Evolutionary conservation across 1,140 invertebrate genomes (phyloP).

Genomic region (Popillia japonica): DNA sequence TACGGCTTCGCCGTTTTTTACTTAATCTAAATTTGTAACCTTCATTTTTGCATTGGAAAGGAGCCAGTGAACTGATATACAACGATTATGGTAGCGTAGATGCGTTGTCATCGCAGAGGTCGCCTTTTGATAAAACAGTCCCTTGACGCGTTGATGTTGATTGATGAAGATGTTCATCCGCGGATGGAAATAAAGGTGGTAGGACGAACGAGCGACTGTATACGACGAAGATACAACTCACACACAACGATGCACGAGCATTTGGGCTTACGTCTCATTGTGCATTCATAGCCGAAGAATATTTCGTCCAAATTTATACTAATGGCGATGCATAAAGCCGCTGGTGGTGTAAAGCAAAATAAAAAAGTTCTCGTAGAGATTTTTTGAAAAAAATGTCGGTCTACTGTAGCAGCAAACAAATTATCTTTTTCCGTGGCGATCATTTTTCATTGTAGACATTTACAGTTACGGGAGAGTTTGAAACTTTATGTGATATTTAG

Average conservation of each 20-base stretch:
- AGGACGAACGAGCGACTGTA: neutral
- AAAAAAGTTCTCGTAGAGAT: neutral
- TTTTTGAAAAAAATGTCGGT: slow-evolving; percentile 27
- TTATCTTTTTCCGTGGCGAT: slow-evolving; percentile 5
- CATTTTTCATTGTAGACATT: slow-evolving; percentile 37
- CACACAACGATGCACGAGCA: neutral
- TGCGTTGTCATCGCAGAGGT: slow-evolving; percentile 3
- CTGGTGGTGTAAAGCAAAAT: slow-evolving; percentile 30
- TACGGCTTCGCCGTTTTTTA: no score
- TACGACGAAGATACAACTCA: neutral
- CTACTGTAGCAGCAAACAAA: slow-evolving; percentile 37
- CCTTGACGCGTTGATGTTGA: slow-evolving; percentile 25
- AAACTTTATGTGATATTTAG: slow-evolving; percentile 23
- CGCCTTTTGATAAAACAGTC: slow-evolving; percentile 31
- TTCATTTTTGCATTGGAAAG: neutral
- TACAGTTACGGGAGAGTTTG: slow-evolving; percentile 6
- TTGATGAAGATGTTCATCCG: slow-evolving; percentile 21
- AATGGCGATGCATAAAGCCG: slow-evolving; percentile 26
- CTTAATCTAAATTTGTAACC: no score
- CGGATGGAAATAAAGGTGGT: neutral
- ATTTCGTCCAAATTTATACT: slow-evolving; percentile 38
- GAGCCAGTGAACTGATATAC: neutral
- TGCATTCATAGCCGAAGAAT: slow-evolving; percentile 23
- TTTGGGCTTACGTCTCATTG: slow-evolving; percentile 2
- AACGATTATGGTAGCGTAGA: slow-evolving; percentile 10